A percentile compares a stretch with the other conserved stretches of the same genome.
Evolutionary conservation across 2,888 invertebrate genomes (phyloP).

Genomic region (Parnassius smintheus): DNA sequence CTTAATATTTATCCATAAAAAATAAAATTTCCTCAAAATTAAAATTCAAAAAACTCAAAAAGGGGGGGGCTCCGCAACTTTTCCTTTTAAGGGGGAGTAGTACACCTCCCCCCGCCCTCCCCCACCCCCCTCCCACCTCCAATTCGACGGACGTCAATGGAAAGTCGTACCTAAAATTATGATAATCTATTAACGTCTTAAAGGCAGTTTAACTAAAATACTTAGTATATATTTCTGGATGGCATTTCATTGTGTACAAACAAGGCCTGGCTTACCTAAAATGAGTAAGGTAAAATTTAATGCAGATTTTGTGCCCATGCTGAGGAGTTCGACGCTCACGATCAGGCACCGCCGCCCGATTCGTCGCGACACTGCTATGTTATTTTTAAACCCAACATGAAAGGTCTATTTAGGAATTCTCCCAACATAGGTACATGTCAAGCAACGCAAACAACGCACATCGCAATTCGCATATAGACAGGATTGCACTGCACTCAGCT

Average conservation of each 20-base stretch:
- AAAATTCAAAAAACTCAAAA: too few relatives aligned
- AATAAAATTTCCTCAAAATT: too few relatives aligned
- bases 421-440: conserved; percentile 64
- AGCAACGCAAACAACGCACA: conserved; percentile 65
- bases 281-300: conserved; percentile 47
- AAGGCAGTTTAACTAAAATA: conserved; percentile 18
- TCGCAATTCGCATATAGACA: conserved; percentile 37
- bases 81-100: too few relatives aligned
- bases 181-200: conserved; percentile 8
- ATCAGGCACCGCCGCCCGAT: conserved; percentile 52
- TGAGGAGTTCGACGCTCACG: conserved; percentile 53
- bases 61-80: too few relatives aligned
- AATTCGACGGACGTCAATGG: too few relatives aligned
- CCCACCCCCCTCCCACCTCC: too few relatives aligned
- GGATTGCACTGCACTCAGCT: conserved; percentile 9
- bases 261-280: conserved; percentile 50
- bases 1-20: too few relatives aligned
- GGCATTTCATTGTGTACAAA: conserved; percentile 19
- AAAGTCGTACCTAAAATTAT: too few relatives aligned
- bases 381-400: conserved; percentile 79
- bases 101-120: too few relatives aligned
- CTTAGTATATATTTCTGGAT: not conserved
- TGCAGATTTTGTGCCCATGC: conserved; percentile 48
- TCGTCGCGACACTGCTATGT: conserved; percentile 66
- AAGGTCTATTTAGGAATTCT: conserved; percentile 74